Evolutionary conservation across 2,113 vertebrate genomes (phyloP).

Genomic region (Brachionichthys hirsutus): DNA sequence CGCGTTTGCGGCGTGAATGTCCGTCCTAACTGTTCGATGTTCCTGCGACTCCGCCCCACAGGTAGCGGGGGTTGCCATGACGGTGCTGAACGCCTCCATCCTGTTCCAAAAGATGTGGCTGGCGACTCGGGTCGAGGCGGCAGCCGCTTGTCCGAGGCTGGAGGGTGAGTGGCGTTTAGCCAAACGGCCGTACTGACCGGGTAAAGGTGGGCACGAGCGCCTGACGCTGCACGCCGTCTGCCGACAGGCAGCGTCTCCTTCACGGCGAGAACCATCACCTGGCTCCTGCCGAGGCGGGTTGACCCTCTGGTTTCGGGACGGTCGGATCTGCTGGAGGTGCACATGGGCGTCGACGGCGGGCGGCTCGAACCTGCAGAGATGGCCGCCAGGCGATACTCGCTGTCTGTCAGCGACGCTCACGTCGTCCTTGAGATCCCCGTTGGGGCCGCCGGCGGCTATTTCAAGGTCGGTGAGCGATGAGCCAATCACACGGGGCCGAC

Average conservation of each 20-base stretch:
- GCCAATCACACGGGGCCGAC: too few relatives aligned
- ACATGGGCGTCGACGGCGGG: slow-evolving; percentile 78
- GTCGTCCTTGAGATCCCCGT: slow-evolving; percentile 77
- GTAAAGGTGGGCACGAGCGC: too few relatives aligned
- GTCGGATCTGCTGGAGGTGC: slow-evolving; percentile 63
- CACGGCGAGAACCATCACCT: slow-evolving; percentile 67
- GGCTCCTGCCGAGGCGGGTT: slow-evolving; percentile 79
- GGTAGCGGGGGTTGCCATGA: slow-evolving; percentile 74
- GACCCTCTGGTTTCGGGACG: slow-evolving; percentile 51
- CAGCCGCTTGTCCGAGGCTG: slow-evolving; percentile 68
- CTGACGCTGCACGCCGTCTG: neutral
- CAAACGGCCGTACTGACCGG: too few relatives aligned
- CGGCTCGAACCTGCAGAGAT: slow-evolving; percentile 67
- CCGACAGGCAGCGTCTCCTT: slow-evolving; percentile 75
- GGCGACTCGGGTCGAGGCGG: slow-evolving; percentile 69
- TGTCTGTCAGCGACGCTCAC: slow-evolving; percentile 52
- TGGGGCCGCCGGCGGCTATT: slow-evolving; percentile 80
- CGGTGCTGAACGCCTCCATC: slow-evolving; percentile 67
- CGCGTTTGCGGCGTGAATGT: neutral
- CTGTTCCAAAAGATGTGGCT: slow-evolving; percentile 75
- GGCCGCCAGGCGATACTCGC: slow-evolving; percentile 60
- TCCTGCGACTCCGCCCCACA: slow-evolving; percentile 30
- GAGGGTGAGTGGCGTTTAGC: slow-evolving; percentile 36
- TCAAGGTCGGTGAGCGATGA: slow-evolving; percentile 81
- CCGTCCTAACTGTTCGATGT: neutral